Evolutionary conservation across 1,140 invertebrate species (phyloP).

Genomic region (Diabrotica virgifera): DNA sequence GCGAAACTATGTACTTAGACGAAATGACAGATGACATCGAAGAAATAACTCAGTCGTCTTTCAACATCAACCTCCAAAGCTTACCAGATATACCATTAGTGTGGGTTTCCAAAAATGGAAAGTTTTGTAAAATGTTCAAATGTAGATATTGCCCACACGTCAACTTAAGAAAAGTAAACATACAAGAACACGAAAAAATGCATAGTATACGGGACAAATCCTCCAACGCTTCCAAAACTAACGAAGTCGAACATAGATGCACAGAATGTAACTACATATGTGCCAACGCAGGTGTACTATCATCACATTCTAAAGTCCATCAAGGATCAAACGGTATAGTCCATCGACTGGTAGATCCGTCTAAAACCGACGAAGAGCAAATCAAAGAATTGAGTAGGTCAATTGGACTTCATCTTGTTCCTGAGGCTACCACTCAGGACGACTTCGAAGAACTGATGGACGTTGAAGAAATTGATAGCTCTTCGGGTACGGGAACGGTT

Average conservation of each 20-base stretch:
- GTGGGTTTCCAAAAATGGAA: constrained; percentile 69
- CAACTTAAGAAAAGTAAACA: constrained; percentile 72
- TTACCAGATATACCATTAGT: constrained; percentile 61
- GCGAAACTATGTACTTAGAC: constrained; percentile 40
- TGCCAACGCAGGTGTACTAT: constrained; percentile 69
- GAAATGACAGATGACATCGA: constrained; percentile 45
- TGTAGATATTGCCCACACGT: constrained; percentile 83
- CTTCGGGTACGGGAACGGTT: constrained; percentile 28
- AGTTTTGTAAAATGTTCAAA: constrained; percentile 80
- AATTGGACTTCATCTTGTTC: constrained; percentile 36
- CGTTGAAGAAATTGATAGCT: constrained; percentile 30
- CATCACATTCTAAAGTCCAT: constrained; percentile 77
- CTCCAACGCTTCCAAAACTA: constrained; percentile 36
- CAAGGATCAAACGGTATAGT: constrained; percentile 66
- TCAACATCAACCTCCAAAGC: constrained; percentile 31
- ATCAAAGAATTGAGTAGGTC: constrained; percentile 58
- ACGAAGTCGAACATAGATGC: constrained; percentile 56
- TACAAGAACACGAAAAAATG: constrained; percentile 84
- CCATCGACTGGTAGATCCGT: constrained; percentile 65
- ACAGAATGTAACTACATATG: constrained; percentile 79
- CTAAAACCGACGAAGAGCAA: constrained; percentile 64
- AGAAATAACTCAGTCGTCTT: constrained; percentile 32
- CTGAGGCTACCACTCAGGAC: constrained; percentile 1
- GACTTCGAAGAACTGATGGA: constrained; percentile 28
- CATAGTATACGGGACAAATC: constrained; percentile 60